Evolutionary conservation across 2,888 invertebrate species (phyloP), one percentile per base, ranked within the genome.

Genomic region (Thera obeliscata): DNA sequence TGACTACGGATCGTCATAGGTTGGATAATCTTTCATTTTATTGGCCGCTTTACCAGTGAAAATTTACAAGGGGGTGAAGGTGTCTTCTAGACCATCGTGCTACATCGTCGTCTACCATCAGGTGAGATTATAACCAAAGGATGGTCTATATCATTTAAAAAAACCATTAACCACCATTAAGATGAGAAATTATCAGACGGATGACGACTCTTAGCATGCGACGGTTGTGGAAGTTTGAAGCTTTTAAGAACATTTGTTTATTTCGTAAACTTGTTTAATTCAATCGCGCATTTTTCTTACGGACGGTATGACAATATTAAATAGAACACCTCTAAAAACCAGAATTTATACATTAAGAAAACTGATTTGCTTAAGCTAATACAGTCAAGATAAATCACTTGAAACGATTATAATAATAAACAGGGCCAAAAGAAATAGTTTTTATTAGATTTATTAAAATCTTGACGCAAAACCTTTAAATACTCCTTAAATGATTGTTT

Each of bases 271-370:
- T 52, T 9, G 9, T 3, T 8, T 35, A 35, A 54, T 36, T n/a
- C 3, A n/a, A 62, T 70, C 64, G 62, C 70, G 70, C 66, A 71
- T 64, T 72, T 67, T 68, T 54, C 9, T 56, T 70, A 72, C 46
- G 76, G 76, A 76, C 75, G 74, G 76, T 70, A 70, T 73, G 66
- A 69, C 56, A 72, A 74, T 72, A 71, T 35, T 72, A 72, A 70
- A 72, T 72, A 63, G 64, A 74, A 71, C 61, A 70, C 64, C 66
- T 61, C 67, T 65, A 7, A 48, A 46, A 55, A 57, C 43, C 11
- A n/a, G 52, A 43, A 57, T 43, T 22, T 49, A 4, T 11, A 9
- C 33, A 8, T 46, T 4, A 49, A 49, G 9, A 36, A 50, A 62
- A 38, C 12, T 33, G 43, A 9, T 41, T 46, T 46, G 43, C 43